A percentile compares a stretch with the other conserved stretches of the same genome.
These are phyloP conservation scores for Yoshiicerus persimilis DNA, from an alignment of 1,140 invertebrate genomes.

Conservation along the genomic window DNA sequence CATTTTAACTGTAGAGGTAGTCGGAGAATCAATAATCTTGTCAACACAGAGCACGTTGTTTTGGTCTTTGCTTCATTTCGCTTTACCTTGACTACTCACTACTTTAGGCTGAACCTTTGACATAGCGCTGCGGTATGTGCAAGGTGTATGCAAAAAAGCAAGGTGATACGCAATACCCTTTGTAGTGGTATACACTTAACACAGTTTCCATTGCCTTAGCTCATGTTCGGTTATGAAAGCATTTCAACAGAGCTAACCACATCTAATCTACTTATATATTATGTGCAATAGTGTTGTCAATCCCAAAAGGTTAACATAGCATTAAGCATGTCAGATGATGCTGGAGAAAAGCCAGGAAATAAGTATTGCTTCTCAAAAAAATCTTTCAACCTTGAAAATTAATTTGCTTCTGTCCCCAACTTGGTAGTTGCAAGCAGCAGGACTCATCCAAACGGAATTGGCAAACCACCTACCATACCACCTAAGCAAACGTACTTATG, in stretches of 20 bases:
- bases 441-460: too few relatives aligned
- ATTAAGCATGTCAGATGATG: background rate
- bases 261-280: background rate
- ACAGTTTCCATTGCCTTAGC: background rate
- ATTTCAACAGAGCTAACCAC: background rate
- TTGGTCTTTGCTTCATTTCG: background rate
- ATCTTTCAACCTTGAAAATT: background rate
- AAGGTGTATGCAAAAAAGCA: background rate
- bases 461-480: too few relatives aligned
- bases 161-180: too few relatives aligned
- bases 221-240: background rate
- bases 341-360: background rate
- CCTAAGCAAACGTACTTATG: too few relatives aligned
- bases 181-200: too few relatives aligned
- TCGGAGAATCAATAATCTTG: background rate
- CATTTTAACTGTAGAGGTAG: background rate
- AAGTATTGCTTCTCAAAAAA: background rate
- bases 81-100: background rate
- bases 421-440: too few relatives aligned
- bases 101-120: background rate
- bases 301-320: background rate
- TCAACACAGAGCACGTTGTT: background rate
- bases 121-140: background rate
- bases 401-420: background rate
- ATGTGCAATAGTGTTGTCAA: too few relatives aligned